phyloP scores from a whole-genome alignment of 92 coral and sea anemone species.

The Phymanthus crucifer region DNA sequence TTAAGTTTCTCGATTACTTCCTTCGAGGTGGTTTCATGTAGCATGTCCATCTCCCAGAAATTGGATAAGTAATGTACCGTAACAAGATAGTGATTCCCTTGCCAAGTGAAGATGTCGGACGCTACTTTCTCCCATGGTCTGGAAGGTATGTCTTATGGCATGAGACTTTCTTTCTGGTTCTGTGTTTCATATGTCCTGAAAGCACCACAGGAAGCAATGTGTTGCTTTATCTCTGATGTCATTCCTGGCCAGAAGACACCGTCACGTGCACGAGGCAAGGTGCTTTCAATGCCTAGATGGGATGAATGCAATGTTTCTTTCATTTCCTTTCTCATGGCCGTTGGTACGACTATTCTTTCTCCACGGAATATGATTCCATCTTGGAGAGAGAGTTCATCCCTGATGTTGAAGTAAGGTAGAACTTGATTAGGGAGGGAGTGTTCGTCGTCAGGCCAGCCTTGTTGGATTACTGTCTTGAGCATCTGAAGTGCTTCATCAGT shows the following conservation, averaged over 20 bases:
- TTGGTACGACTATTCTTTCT: slow-evolving; percentile 1
- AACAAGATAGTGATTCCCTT: slow-evolving; percentile 9
- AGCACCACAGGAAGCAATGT: background rate
- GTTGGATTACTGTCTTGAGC: slow-evolving; percentile 5
- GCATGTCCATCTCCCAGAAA: slow-evolving; percentile 34
- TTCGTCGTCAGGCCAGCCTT: background rate
- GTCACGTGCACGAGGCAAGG: background rate
- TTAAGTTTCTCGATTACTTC: slow-evolving; percentile 24
- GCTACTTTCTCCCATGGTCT: slow-evolving; percentile 16
- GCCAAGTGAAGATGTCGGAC: background rate
- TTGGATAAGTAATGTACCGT: slow-evolving; percentile 25
- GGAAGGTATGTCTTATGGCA: slow-evolving; percentile 4
- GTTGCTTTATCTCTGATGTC: slow-evolving; percentile 18
- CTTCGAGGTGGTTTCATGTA: slow-evolving; percentile 19
- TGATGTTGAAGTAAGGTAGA: background rate
- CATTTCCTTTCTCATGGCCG: background rate
- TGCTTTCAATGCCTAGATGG: slow-evolving; percentile 15
- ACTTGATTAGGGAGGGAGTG: background rate
- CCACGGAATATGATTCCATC: slow-evolving; percentile 15
- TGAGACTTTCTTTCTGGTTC: slow-evolving; percentile 15
- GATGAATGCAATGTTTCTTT: slow-evolving; percentile 5
- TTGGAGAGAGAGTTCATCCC: background rate
- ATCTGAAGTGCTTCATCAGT: background rate
- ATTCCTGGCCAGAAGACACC: slow-evolving; percentile 16
- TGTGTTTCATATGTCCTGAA: slow-evolving; percentile 12